Evolutionary conservation across 2,888 invertebrate species (phyloP).

Genomic region (Drosophila eohydei): DNA sequence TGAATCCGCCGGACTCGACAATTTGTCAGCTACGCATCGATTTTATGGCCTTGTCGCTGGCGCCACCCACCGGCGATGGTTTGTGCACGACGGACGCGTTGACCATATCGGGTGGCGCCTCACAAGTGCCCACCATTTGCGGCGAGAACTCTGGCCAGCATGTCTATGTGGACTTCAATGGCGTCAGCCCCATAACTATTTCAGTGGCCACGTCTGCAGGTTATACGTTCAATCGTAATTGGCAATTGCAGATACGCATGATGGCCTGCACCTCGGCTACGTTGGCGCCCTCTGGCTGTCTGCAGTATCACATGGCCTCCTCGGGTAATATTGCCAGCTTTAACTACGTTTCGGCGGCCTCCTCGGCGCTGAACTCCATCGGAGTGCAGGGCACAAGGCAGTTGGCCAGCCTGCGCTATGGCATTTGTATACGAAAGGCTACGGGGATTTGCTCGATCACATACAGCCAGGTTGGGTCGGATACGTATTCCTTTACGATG

Average conservation of each 20-base stretch:
- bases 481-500: slow-evolving; percentile 89
- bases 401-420: slow-evolving; percentile 90
- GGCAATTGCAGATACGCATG: slow-evolving; percentile 91
- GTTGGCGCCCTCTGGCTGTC: slow-evolving; percentile 91
- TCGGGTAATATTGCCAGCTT: slow-evolving; percentile 90
- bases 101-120: slow-evolving; percentile 89
- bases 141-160: slow-evolving; percentile 93
- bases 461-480: slow-evolving; percentile 87
- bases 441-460: slow-evolving; percentile 90
- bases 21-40: slow-evolving; percentile 90
- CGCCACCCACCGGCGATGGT: slow-evolving; percentile 91
- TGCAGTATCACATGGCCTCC: slow-evolving; percentile 89
- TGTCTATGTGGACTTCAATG: slow-evolving; percentile 91
- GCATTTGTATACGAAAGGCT: slow-evolving; percentile 91
- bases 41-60: slow-evolving; percentile 89
- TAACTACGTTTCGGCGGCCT: slow-evolving; percentile 89
- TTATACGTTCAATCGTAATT: slow-evolving; percentile 88
- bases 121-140: slow-evolving; percentile 89
- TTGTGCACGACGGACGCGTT: slow-evolving; percentile 90
- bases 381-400: slow-evolving; percentile 88
- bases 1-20: slow-evolving; percentile 88
- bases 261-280: slow-evolving; percentile 90
- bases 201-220: slow-evolving; percentile 88
- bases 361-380: slow-evolving; percentile 86
- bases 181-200: slow-evolving; percentile 88